Evolutionary conservation across 35 echinoderm and acorn worm species (phyloP).

Genomic region (Ophioderma brevispina): DNA sequence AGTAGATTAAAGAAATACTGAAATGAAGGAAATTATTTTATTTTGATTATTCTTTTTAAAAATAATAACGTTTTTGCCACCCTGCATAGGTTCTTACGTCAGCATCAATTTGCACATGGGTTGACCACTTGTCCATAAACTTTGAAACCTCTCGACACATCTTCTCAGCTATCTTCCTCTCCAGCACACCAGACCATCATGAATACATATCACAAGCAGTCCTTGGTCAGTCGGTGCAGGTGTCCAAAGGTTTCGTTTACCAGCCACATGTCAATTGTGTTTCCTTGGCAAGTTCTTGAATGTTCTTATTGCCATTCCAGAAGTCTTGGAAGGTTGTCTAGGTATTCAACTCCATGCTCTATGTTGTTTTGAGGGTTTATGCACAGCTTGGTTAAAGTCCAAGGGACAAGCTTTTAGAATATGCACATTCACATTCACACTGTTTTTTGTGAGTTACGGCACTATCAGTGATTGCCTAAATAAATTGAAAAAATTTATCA

Average conservation of each 20-base stretch:
- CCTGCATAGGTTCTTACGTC: slow-evolving; percentile 41
- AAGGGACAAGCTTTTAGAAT: no score
- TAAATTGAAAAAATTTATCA: no score
- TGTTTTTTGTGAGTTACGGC: no score
- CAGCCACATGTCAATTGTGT: slow-evolving; percentile 68
- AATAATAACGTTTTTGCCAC: no score
- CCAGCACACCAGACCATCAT: slow-evolving; percentile 67
- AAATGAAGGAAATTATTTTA: no score
- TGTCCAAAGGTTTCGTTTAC: slow-evolving; percentile 74
- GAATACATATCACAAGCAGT: slow-evolving; percentile 59
- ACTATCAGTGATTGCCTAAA: no score
- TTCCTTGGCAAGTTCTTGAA: slow-evolving; percentile 59
- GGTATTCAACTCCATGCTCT: slow-evolving; percentile 85
- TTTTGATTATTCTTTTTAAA: no score
- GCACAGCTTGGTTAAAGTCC: slow-evolving; percentile 91
- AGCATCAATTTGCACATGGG: slow-evolving; percentile 39
- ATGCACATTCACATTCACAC: no score
- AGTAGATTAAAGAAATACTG: no score
- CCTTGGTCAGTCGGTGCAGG: slow-evolving; percentile 78
- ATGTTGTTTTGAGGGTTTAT: slow-evolving; percentile 99
- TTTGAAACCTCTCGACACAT: slow-evolving; percentile 86
- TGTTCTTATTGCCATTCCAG: slow-evolving; percentile 85
- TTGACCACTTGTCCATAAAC: slow-evolving; percentile 72
- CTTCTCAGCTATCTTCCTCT: slow-evolving; percentile 72
- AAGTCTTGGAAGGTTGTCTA: slow-evolving; percentile 83